These are phyloP conservation scores for Tetragnatha versicolor DNA, from an alignment of 1,140 invertebrate species.

Conservation along the genomic window DNA sequence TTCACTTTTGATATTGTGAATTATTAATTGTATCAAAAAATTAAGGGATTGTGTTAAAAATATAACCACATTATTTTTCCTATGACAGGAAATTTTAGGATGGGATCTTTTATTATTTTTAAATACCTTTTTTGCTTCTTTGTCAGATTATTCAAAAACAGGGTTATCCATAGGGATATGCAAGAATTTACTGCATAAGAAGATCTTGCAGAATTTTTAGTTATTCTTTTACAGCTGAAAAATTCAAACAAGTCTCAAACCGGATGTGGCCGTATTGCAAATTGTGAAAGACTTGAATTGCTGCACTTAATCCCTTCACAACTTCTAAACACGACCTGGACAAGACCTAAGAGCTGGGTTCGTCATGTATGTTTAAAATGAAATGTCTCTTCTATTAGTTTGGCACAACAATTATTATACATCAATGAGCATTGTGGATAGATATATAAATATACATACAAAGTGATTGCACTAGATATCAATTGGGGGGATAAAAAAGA, in stretches of 20 bases:
- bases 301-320: neutral
- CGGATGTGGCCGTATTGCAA: slow-evolving; percentile 1
- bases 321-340: neutral
- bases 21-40: too few relatives aligned
- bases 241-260: neutral
- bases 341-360: neutral
- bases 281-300: neutral
- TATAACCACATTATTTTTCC: too few relatives aligned
- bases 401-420: slow-evolving; percentile 47
- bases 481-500: slow-evolving; percentile 2
- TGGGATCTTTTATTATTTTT: too few relatives aligned
- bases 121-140: too few relatives aligned
- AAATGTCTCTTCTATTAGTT: slow-evolving; percentile 19
- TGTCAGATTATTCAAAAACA: too few relatives aligned
- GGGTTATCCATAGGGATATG: too few relatives aligned
- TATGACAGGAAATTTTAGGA: too few relatives aligned
- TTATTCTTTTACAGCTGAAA: slow-evolving; percentile 4
- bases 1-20: too few relatives aligned
- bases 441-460: slow-evolving; percentile 46
- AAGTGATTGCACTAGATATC: slow-evolving; percentile 53
- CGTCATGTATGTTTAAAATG: neutral
- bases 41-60: too few relatives aligned
- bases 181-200: too few relatives aligned
- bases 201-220: neutral
- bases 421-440: slow-evolving; percentile 38